Base-by-base conservation (phyloP, 2,888 invertebrate genomes). In the Himalopsyche anomala region DNA sequence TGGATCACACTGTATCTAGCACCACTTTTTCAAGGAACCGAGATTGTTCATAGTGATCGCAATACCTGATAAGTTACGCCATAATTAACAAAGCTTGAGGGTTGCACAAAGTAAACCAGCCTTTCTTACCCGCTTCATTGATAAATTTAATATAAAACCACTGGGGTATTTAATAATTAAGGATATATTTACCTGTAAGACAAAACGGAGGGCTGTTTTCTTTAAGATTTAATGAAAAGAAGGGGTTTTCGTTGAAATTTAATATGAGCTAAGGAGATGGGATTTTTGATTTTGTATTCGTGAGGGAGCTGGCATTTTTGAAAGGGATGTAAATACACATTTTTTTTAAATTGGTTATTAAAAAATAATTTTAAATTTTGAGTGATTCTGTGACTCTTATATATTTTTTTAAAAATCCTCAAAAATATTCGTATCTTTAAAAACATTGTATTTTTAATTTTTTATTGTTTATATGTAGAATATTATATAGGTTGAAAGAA, bases 41-140 rank as follows among this genome's bases (percentile, higher is more conserved):
- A 45, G 81, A 81, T 62, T 45, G 81, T 51, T 84, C 62, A 62
- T 62, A 62, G 84, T 62, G 84, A 84, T 81, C 81, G 84, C 84
- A 81, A 84, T 42, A 36, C 38, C 56, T 55, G 84, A 84, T 84
- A 84, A 56, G 42, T 79, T 80, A 9, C 55, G 54, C 74, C 54
- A 56, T 51, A 80, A 80, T 80, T 80, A 80, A 80, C 80, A 80
- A 80, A 80, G 80, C 40, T n/a, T 12, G 17, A 36, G 38, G 80
- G 80, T 42, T 80, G 80, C 80, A 38, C 80, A 80, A 15, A 80
- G 42, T 40, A 42, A 80, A 42, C 80, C 36, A 38, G 54, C 51
- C 79, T 74, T 80, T 80, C 80, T 80, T 84, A 55, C 84, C 56
- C 54, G 80, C 19, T 40, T 55, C 80, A 84, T 80, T 84, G 84